Conservation (phyloP, 2,888 invertebrate species). For the Stenichneumon culpator region DNA sequence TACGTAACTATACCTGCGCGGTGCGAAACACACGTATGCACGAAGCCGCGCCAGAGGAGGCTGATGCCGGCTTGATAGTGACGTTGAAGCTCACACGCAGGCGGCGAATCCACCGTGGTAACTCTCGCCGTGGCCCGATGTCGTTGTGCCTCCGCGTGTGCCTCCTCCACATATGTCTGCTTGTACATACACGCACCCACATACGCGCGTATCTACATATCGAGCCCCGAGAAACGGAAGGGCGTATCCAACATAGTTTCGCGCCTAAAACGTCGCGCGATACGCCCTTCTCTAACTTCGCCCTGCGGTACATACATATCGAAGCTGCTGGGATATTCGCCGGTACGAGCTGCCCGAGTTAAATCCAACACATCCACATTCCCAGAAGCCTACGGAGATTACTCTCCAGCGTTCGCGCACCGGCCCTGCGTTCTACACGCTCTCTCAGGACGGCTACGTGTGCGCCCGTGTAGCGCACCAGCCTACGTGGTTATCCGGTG, state of each 20-base stretch:
- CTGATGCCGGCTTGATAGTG: constrained; percentile 56
- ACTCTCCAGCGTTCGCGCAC: background rate
- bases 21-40: constrained; percentile 27
- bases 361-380: constrained; percentile 22
- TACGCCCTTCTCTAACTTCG: background rate
- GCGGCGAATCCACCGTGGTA: constrained; percentile 48
- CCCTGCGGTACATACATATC: background rate
- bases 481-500: constrained; percentile 55
- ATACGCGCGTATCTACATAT: background rate
- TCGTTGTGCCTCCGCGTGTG: constrained; percentile 39
- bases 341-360: constrained; percentile 21
- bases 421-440: background rate
- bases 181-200: background rate
- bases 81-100: constrained; percentile 68
- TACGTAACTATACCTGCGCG: constrained; percentile 28
- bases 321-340: constrained; percentile 35
- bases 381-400: constrained; percentile 27
- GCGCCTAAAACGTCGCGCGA: no score
- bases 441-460: background rate
- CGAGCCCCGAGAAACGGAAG: background rate
- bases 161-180: constrained; percentile 27
- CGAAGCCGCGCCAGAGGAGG: background rate
- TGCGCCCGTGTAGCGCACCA: constrained; percentile 8
- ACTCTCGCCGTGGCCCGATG: constrained; percentile 45
- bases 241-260: background rate